Evolutionary conservation across 2,113 vertebrate species (phyloP), one percentile per base, ranked within the genome.

Genomic region (Stigmatopora nigra): DNA sequence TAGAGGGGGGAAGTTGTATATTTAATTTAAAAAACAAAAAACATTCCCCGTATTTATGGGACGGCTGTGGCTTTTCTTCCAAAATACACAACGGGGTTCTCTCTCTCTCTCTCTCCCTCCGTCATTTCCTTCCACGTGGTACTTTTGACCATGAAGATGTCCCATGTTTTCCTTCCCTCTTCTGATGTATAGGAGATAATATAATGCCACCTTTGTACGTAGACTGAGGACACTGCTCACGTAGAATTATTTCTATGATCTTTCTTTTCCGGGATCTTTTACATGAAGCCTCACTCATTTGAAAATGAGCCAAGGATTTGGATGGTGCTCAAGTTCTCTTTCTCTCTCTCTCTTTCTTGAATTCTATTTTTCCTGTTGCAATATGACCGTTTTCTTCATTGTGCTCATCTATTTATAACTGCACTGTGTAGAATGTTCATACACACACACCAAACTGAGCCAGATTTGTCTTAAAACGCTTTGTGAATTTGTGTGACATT

Each of bases 401-500:
- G 85, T 90, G 86, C 84, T 90, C 84, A 80, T 88, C 85, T 86
- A 89, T 91, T 91, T 90, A 89, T 89, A 90, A 88, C 88, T 92
- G 89, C 91, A 92, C 91, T 92, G 89, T 91, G 90, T 89, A 87
- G 80, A 88, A 76, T 86, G 82, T 88, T 86, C 83, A 15, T n/a
- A 89, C 87, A 89, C 85, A 89, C 82, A 83, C 88, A 88, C 87
- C 84, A 89, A 91, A 91, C 91, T 92, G 91, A 92, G 91, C 91
- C 91, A 92, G 88, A 89, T 84, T 84, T 88, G 87, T 91, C 88
- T 92, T 92, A 92, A 61, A 92, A 91, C 88, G 90, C 89, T 91
- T 61, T 88, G 88, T 91, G 88, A 90, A 90, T 84, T 92, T 87
- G 89, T 92, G 90, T 91, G 89, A 89, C 79, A 89, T 90, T 89